Conservation (phyloP, 2,797 vertebrate species). For the Miichthys miiuy region DNA sequence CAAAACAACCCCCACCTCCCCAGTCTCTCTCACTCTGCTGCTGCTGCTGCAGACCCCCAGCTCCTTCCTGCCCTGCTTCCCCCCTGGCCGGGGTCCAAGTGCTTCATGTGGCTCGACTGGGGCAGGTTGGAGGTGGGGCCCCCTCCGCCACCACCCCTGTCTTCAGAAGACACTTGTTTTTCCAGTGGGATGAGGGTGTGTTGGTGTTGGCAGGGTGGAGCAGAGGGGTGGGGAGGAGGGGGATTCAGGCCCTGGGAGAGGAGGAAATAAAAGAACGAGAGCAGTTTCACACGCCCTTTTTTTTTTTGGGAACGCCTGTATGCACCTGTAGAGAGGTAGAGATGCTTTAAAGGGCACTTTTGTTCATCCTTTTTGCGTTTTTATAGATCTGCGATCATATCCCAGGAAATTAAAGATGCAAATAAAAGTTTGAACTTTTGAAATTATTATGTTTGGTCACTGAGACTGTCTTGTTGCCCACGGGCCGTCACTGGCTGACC, state of each 20-base stretch:
- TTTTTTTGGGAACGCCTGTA: slow-evolving; percentile 40
- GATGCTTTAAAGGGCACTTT: slow-evolving; percentile 25
- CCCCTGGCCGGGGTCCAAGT: slow-evolving; percentile 78
- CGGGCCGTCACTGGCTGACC: slow-evolving; percentile 38
- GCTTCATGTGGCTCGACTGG: slow-evolving; percentile 82
- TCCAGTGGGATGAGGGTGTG: slow-evolving; percentile 79
- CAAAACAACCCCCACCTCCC: slow-evolving; percentile 40
- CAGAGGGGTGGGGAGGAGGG: slow-evolving; percentile 54
- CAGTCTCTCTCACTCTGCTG: no score
- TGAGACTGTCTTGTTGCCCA: slow-evolving; percentile 28
- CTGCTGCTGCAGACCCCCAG: slow-evolving; percentile 68
- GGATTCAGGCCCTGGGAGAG: slow-evolving; percentile 66
- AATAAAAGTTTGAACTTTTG: slow-evolving; percentile 8
- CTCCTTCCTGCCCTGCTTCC: slow-evolving; percentile 81
- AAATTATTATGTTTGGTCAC: slow-evolving; percentile 24
- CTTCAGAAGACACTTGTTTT: slow-evolving; percentile 85
- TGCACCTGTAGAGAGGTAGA: slow-evolving; percentile 77
- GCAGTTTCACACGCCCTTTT: slow-evolving; percentile 81
- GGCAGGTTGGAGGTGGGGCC: slow-evolving; percentile 80
- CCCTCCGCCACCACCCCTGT: slow-evolving; percentile 53
- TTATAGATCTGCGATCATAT: slow-evolving; percentile 13
- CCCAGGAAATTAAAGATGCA: slow-evolving; percentile 16
- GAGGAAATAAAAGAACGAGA: slow-evolving; percentile 75
- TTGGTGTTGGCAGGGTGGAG: slow-evolving; percentile 83
- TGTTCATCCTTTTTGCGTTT: slow-evolving; percentile 7